These are phyloP conservation scores for Leuciscus idus DNA, from an alignment of 2,113 vertebrate genomes.

Conservation along the genomic window DNA sequence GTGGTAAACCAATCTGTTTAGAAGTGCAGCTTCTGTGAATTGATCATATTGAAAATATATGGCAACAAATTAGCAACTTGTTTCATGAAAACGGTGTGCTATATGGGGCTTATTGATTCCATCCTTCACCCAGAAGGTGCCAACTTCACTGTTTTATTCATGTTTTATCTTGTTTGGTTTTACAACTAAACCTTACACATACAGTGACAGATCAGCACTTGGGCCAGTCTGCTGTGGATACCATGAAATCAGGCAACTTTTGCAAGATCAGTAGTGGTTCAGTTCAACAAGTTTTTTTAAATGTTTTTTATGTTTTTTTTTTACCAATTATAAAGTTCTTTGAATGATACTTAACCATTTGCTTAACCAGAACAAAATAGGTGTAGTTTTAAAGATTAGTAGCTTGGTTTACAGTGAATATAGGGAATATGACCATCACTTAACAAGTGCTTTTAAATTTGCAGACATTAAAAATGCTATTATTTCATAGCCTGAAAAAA, in stretches of 20 bases:
- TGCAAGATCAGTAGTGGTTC: not conserved
- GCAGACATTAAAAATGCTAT: too few species aligned
- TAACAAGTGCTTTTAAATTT: too few species aligned
- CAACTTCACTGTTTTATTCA: not conserved
- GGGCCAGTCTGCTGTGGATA: not conserved
- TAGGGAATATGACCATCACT: too few species aligned
- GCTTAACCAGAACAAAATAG: too few species aligned
- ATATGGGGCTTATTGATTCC: not conserved
- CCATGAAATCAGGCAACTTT: not conserved
- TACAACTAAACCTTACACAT: not conserved
- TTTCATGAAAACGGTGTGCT: not conserved
- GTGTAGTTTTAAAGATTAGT: too few species aligned
- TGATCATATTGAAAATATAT: not conserved
- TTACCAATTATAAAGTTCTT: not conserved
- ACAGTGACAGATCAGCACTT: not conserved
- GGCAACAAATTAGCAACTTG: not conserved
- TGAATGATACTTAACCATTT: too few species aligned
- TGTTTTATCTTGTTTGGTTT: not conserved
- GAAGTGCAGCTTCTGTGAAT: not conserved
- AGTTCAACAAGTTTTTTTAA: not conserved
- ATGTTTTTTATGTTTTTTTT: too few species aligned
- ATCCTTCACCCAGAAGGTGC: not conserved
- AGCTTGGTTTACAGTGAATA: too few species aligned
- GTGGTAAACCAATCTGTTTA: not conserved
- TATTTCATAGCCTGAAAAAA: too few species aligned